phyloP scores from a whole-genome alignment of 2,113 vertebrate genomes.

The Anguilla japonica region DNA sequence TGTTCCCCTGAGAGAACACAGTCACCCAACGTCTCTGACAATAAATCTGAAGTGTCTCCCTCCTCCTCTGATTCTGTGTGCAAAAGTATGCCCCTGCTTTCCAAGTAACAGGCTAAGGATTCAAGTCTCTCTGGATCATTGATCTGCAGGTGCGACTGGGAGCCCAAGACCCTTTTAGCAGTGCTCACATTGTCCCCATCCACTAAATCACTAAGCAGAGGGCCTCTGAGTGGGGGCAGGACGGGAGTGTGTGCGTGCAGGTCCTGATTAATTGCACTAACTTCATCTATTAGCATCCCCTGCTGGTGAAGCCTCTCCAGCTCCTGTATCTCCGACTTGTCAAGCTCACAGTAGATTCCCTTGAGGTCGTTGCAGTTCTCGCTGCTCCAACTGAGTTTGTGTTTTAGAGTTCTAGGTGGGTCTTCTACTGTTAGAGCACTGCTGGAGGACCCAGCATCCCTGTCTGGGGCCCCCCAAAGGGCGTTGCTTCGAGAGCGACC shows the following conservation, averaged over 20 bases:
- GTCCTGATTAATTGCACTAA: background rate
- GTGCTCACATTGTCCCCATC: constrained; percentile 16
- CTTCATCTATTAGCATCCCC: background rate
- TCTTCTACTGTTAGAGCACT: constrained; percentile 10
- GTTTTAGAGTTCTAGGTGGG: constrained; percentile 15
- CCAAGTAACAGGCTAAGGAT: constrained; percentile 11
- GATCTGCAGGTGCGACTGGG: background rate
- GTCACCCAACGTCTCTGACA: constrained; percentile 15
- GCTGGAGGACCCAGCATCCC: background rate
- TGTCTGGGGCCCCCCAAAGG: background rate
- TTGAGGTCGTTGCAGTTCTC: constrained; percentile 30
- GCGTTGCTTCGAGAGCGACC: constrained; percentile 11
- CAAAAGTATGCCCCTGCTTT: constrained; percentile 21
- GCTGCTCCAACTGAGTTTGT: constrained; percentile 33
- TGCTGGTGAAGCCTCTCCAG: constrained; percentile 11
- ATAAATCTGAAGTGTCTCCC: background rate
- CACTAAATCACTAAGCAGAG: background rate
- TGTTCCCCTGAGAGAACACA: background rate
- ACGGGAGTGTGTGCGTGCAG: background rate
- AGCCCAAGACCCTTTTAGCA: background rate
- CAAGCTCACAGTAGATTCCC: constrained; percentile 10
- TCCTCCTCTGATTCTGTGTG: constrained; percentile 24
- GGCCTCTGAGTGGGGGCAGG: constrained; percentile 9
- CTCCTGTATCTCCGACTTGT: constrained; percentile 25
- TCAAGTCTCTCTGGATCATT: background rate